Evolutionary conservation across 2,888 invertebrate species (phyloP).

Genomic region (Tachina grossa): DNA sequence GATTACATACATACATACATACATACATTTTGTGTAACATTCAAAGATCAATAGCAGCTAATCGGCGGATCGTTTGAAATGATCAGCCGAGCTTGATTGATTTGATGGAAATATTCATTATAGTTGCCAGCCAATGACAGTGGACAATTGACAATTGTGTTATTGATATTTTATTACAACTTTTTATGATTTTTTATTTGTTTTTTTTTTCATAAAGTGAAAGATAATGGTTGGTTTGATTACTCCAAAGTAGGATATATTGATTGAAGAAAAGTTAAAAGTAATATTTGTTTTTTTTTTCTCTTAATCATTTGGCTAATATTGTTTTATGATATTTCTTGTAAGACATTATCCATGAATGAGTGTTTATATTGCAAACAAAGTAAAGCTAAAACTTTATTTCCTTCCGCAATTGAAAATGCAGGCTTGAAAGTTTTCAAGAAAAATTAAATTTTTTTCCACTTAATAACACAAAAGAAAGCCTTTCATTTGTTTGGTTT

Average conservation of each 20-base stretch:
- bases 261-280: conserved; percentile 52
- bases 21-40: conserved; percentile 43
- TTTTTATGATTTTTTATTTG: conserved; percentile 17
- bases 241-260: conserved; percentile 30
- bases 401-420: conserved; percentile 66
- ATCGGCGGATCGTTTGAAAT: conserved; percentile 24
- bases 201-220: conserved; percentile 52
- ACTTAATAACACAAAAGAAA: conserved; percentile 21
- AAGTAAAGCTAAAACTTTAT: conserved; percentile 48
- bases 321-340: conserved; percentile 52
- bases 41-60: conserved; percentile 18
- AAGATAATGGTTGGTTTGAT: conserved; percentile 55
- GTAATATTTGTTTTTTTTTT: conserved; percentile 13
- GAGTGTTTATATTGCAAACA: conserved; percentile 2
- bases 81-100: background rate
- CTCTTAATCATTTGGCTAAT: conserved; percentile 12
- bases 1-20: conserved; percentile 29
- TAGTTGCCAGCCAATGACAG: conserved; percentile 16
- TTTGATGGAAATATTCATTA: conserved; percentile 27
- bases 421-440: conserved; percentile 15
- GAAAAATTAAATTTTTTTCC: conserved; percentile 6
- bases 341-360: conserved; percentile 11
- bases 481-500: conserved; percentile 24
- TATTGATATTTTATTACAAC: conserved; percentile 55
- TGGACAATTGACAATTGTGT: conserved; percentile 58